A percentile compares a stretch with the other conserved stretches of the same genome.
These are phyloP conservation scores for zebrafish (Danio rerio) DNA, from an alignment of 2,113 vertebrate species.

Conservation along the genomic window DNA sequence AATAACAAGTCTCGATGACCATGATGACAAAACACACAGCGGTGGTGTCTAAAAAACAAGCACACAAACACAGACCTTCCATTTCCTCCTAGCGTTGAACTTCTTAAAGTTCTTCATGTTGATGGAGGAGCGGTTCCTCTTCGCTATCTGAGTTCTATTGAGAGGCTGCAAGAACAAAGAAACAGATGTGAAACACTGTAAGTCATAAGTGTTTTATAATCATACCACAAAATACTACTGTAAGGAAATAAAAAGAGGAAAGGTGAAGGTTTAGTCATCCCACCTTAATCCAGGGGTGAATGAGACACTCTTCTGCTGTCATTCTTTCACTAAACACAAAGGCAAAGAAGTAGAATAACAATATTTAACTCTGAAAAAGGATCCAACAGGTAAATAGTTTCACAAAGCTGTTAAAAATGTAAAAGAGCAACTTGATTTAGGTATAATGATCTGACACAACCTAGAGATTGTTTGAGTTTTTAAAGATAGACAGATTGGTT, in stretches of 20 bases:
- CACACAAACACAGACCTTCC: slow-evolving; percentile 74
- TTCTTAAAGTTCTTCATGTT: slow-evolving; percentile 84
- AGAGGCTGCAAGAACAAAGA: slow-evolving; percentile 69
- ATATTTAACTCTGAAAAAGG: neutral
- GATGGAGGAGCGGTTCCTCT: slow-evolving; percentile 79
- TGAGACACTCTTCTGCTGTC: slow-evolving; percentile 75
- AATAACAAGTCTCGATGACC: neutral
- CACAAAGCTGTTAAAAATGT: neutral
- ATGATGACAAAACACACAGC: neutral
- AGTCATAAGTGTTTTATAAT: no score
- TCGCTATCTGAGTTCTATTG: slow-evolving; percentile 70
- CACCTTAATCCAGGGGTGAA: slow-evolving; percentile 85
- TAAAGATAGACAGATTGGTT: neutral
- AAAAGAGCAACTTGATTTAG: neutral
- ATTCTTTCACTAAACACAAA: slow-evolving; percentile 69
- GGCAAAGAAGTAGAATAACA: slow-evolving; percentile 11
- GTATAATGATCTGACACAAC: neutral
- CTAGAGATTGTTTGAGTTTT: neutral
- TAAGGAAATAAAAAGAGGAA: neutral
- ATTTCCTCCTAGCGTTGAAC: slow-evolving; percentile 80
- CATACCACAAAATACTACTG: neutral
- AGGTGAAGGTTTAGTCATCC: no score
- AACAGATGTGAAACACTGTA: neutral
- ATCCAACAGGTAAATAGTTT: neutral
- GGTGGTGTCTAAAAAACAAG: neutral